These are phyloP conservation scores for Pachypanchax playfairii DNA, from an alignment of 2,113 vertebrate genomes.

Conservation along the genomic window DNA sequence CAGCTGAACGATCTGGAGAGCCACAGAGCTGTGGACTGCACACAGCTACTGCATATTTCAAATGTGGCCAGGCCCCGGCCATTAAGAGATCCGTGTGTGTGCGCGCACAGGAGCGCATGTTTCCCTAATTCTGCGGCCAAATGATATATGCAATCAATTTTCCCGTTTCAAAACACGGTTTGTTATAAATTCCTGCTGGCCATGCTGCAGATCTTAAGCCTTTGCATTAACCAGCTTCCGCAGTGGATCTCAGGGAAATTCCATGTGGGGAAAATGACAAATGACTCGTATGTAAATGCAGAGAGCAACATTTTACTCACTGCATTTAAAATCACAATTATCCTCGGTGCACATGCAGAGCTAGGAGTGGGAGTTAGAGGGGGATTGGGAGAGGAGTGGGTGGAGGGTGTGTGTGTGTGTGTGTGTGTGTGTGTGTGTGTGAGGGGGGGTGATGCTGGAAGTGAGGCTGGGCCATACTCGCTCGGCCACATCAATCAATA, in stretches of 20 bases:
- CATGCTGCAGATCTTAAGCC: slow-evolving; percentile 6
- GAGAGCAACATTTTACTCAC: slow-evolving; percentile 74
- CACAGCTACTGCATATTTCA: slow-evolving; percentile 39
- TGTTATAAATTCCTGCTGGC: background rate
- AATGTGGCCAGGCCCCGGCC: slow-evolving; percentile 17
- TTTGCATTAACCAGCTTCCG: slow-evolving; percentile 23
- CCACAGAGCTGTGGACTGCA: slow-evolving; percentile 42
- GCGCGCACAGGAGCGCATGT: background rate
- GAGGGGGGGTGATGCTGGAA: slow-evolving; percentile 65
- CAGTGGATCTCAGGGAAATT: slow-evolving; percentile 21
- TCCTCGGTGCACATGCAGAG: slow-evolving; percentile 72
- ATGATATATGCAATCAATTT: slow-evolving; percentile 12
- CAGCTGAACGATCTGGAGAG: slow-evolving; percentile 47
- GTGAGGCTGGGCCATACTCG: slow-evolving; percentile 76
- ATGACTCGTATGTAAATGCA: slow-evolving; percentile 76
- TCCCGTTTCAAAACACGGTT: slow-evolving; percentile 7
- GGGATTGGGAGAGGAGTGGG: slow-evolving; percentile 26
- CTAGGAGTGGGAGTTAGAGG: slow-evolving; percentile 60
- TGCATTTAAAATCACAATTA: slow-evolving; percentile 82
- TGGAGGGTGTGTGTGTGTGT: slow-evolving; percentile 44
- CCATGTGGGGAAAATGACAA: slow-evolving; percentile 66
- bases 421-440: slow-evolving; percentile 26
- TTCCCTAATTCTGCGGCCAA: background rate
- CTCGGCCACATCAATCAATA: slow-evolving; percentile 88
- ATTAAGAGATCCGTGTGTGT: background rate